Evolutionary conservation across 1,140 invertebrate species (phyloP), one percentile per base, ranked within the genome.

Genomic region (Drosophila paulistorum): DNA sequence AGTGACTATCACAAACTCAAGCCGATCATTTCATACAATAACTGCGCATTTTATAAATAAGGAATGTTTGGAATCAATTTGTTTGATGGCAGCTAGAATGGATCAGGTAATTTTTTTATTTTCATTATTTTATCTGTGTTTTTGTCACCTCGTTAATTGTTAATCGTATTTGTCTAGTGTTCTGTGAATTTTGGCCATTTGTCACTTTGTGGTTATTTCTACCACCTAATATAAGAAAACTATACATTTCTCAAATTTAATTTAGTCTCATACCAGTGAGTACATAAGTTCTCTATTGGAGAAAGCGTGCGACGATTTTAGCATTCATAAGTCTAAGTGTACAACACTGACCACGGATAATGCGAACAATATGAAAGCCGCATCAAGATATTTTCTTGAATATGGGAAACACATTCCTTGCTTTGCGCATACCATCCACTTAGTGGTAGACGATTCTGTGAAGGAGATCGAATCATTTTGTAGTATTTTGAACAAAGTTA

Each of bases 251-350:
- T 11, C 13, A 11, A 9, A 13, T 65, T 51, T n/a, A 60, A 71
- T 65, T 60, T 71, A 61, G 55, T 66, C 63, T 9, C 69, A 71
- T 65, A 71, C 69, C 45, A 71, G 63, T 54, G 57, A 71, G 1
- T 66, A 71, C 48, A 42, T 71, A 65, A 33, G 2, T 6, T 17
- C 41, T 3, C 62, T 67, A 26, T 58, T 72, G 59, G 48, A 72
- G 35, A 41, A 45, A 4, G 68, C 55, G 17, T 65, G 62, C 62
- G 41, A 48, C 3, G 69, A 66, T 3, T 71, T 71, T 48, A 26
- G 20, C 11, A 66, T 71, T 45, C 45, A 66, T 54, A 30, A 17
- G 10, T 39, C 17, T 30, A 71, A 66, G 57, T 66, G 45, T 20
- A 71, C 41, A 39, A 71, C 63, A 23, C 63, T 66, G 3, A 71